phyloP scores from a whole-genome alignment of 2,797 vertebrate genomes.

The Yasuhikotakia modesta region DNA sequence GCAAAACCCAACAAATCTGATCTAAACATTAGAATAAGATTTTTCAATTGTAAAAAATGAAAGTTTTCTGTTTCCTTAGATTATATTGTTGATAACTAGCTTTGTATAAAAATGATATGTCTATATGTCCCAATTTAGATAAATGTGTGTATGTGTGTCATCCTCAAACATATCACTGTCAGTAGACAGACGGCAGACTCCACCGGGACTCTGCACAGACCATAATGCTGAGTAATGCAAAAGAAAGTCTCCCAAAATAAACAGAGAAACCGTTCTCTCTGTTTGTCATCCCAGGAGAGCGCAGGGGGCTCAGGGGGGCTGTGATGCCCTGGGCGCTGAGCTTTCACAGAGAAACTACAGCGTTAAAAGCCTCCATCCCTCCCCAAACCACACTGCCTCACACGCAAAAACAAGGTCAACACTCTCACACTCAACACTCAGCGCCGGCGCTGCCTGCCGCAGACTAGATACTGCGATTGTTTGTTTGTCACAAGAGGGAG shows the following conservation, averaged over 20 bases:
- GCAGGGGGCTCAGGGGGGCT: slow-evolving; percentile 7
- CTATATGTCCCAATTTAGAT: no score
- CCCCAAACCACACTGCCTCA: background rate
- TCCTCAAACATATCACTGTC: slow-evolving; percentile 1
- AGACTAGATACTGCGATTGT: slow-evolving; percentile 5
- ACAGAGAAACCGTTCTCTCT: slow-evolving; percentile 12
- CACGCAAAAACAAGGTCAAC: slow-evolving; percentile 31
- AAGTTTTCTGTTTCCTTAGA: no score
- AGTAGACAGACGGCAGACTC: background rate
- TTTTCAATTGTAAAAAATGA: no score
- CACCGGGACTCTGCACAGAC: slow-evolving; percentile 1
- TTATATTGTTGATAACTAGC: no score
- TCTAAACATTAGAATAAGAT: no score
- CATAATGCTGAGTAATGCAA: slow-evolving; percentile 23
- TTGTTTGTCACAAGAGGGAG: slow-evolving; percentile 10
- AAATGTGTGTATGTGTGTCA: background rate
- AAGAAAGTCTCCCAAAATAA: slow-evolving; percentile 40
- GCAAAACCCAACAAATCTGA: no score
- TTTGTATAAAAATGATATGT: no score
- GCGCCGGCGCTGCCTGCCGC: background rate
- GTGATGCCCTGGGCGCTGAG: background rate
- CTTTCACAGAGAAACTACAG: slow-evolving; percentile 9
- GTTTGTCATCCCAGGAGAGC: slow-evolving; percentile 14
- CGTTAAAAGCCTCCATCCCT: slow-evolving; percentile 28
- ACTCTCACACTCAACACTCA: background rate